Evolutionary conservation across 2,797 vertebrate genomes (phyloP).

Genomic region (Melopsittacus undulatus): DNA sequence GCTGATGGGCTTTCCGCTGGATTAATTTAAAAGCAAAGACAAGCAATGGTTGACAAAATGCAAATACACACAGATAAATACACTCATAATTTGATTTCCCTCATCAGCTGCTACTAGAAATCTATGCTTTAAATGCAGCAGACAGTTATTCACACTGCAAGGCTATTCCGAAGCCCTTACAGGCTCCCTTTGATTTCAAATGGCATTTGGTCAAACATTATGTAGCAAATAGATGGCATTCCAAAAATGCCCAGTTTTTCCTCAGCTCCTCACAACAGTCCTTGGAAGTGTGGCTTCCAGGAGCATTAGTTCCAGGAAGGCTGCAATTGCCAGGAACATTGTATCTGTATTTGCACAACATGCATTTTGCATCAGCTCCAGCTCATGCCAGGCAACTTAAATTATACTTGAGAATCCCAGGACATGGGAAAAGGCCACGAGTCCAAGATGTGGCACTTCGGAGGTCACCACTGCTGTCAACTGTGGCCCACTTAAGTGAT

Average conservation of each 20-base stretch:
- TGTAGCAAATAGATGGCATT: conserved; percentile 26
- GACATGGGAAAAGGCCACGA: background rate
- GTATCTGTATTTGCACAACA: conserved; percentile 11
- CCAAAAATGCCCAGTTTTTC: background rate
- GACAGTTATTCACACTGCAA: background rate
- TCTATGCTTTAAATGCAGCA: background rate
- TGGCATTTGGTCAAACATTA: conserved; percentile 15
- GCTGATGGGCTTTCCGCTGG: background rate
- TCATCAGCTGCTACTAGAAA: background rate
- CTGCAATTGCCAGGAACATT: background rate
- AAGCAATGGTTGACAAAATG: background rate
- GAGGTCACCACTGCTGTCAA: background rate
- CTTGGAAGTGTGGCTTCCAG: conserved; percentile 13
- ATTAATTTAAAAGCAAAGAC: background rate
- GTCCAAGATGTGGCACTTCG: background rate
- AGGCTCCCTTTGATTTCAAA: conserved; percentile 25
- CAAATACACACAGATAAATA: background rate
- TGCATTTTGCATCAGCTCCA: background rate
- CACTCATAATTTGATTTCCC: background rate
- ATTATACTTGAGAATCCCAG: background rate
- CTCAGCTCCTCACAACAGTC: background rate
- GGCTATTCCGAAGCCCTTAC: background rate
- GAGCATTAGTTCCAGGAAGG: conserved; percentile 41
- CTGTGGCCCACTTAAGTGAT: background rate
- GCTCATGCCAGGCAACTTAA: background rate